Base-by-base conservation (phyloP, 2,888 invertebrate species). In the Tenthredo scrophulariae region DNA sequence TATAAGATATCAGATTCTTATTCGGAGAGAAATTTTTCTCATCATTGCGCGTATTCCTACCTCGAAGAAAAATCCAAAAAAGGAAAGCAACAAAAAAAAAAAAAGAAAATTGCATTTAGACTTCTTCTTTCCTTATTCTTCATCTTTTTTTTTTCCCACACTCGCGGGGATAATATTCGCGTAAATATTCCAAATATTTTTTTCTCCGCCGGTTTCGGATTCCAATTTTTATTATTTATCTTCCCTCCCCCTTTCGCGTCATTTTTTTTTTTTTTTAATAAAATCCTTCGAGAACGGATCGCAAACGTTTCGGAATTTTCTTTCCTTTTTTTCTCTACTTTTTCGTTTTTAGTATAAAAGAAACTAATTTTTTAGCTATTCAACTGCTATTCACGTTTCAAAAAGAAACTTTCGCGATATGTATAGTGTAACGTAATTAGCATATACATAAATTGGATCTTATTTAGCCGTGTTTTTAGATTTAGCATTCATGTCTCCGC, bases 401-500 rank as follows among this genome's bases (percentile, higher is more conserved):
- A 77, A 29, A 13, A 22, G 50, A 33, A 54, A 77, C 77, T 77
- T 29, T 18, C n/a, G 3, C 29, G 4, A 1, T 3, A 50, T n/a
- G n/a, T 50, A 50, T 9, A 43, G 13, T 43, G 10, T 9, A 9
- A 13, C 13, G 4, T 50, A 15, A 75, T 77, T 77, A 50, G 33
- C 75, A 77, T 77, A 54, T 50, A 77, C 75, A 77, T 1, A 50
- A 77, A 77, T 77, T 10, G 46, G 50, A 77, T 50, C 4, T 50
- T 77, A 50, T 50, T 50, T 77, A 15, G 26, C 29, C 29, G 29
- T 50, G 22, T 75, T 26, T 13, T 50, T 2, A 54, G 29, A 77
- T 77, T 77, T 50, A n/a, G 50, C 50, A 77, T 50, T 50, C 75
- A 50, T 77, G 75, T 77, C 75, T 22, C 9, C 7, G n/a, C 72